Percentiles rank a stretch among this genome's conserved stretches.
Evolutionary conservation across 2,888 invertebrate genomes (phyloP).

Genomic region (Zaprionus obscuricornis): DNA sequence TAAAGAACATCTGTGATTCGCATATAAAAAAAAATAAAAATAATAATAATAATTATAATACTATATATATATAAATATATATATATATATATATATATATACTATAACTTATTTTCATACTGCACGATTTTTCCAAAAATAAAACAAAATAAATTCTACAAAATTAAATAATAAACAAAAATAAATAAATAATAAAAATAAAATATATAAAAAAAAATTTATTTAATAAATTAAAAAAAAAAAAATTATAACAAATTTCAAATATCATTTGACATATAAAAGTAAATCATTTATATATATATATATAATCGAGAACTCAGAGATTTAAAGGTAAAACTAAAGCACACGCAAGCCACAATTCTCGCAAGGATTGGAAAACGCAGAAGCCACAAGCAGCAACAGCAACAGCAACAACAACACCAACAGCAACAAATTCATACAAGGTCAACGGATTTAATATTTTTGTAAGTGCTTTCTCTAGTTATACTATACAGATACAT

Average conservation of each 20-base stretch:
- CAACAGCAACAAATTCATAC: slow-evolving; percentile 62
- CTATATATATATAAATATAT: too few relatives aligned
- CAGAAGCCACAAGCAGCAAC: slow-evolving; percentile 24
- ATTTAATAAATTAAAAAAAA: slow-evolving; percentile 47
- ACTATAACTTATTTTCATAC: slow-evolving; percentile 75
- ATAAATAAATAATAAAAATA: too few relatives aligned
- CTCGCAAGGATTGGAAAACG: slow-evolving; percentile 37
- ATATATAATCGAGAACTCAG: slow-evolving; percentile 32
- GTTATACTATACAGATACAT: too few relatives aligned
- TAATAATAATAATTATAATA: slow-evolving; percentile 41
- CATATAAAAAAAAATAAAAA: slow-evolving; percentile 58
- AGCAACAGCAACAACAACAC: slow-evolving; percentile 28
- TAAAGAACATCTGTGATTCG: slow-evolving; percentile 79
- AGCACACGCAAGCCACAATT: slow-evolving; percentile 47
- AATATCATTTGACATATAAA: slow-evolving; percentile 33
- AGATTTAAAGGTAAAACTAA: slow-evolving; percentile 38
- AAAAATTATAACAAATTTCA: slow-evolving; percentile 12
- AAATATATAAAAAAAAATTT: too few relatives aligned
- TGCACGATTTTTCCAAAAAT: slow-evolving; percentile 69
- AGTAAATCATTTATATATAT: slow-evolving; percentile 17
- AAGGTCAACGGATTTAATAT: slow-evolving; percentile 81
- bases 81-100: too few relatives aligned
- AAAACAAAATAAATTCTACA: slow-evolving; percentile 31
- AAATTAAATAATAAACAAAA: slow-evolving; percentile 23
- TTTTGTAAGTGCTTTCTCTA: slow-evolving; percentile 74